Percentiles rank a stretch among this genome's conserved stretches.
Conservation (phyloP, 2,888 invertebrate genomes). For the Zhuqinia jingwanae region DNA sequence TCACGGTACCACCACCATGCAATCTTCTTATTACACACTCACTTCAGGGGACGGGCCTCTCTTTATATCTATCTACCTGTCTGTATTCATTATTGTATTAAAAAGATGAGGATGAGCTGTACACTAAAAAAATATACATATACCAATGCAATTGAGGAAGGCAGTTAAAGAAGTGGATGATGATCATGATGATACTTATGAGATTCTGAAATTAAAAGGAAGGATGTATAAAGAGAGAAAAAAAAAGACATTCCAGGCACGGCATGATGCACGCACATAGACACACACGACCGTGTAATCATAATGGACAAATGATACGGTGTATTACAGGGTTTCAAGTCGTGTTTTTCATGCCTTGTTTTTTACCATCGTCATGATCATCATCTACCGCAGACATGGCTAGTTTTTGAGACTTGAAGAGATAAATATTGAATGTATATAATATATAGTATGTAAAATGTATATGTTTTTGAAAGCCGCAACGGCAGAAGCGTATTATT, state of each 20-base stretch:
- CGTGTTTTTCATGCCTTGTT: constrained; percentile 58
- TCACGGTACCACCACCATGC: not conserved
- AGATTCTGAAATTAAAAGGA: constrained; percentile 40
- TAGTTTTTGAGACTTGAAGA: not conserved
- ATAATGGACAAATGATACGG: constrained; percentile 64
- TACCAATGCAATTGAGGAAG: not conserved
- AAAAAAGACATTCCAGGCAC: constrained; percentile 49
- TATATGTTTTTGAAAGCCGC: not conserved
- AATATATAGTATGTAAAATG: not conserved
- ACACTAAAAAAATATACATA: constrained; percentile 8
- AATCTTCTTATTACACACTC: constrained; percentile 11
- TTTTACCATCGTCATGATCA: not conserved
- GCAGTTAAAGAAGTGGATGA: not conserved
- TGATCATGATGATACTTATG: not conserved
- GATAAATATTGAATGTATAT: not conserved
- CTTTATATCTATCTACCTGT: not conserved
- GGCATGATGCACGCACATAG: constrained; percentile 58
- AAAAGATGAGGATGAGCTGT: not conserved
- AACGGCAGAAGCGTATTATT: constrained; percentile 19
- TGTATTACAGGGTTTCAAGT: constrained; percentile 57
- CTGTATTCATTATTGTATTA: constrained; percentile 6
- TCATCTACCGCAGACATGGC: constrained; percentile 25
- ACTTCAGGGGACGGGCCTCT: not conserved
- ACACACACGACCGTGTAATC: constrained; percentile 49
- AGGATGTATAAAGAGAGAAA: not conserved